Evolutionary conservation across 1,140 invertebrate species (phyloP), one percentile per base, ranked within the genome.

Genomic region (Eciton burchellii): DNA sequence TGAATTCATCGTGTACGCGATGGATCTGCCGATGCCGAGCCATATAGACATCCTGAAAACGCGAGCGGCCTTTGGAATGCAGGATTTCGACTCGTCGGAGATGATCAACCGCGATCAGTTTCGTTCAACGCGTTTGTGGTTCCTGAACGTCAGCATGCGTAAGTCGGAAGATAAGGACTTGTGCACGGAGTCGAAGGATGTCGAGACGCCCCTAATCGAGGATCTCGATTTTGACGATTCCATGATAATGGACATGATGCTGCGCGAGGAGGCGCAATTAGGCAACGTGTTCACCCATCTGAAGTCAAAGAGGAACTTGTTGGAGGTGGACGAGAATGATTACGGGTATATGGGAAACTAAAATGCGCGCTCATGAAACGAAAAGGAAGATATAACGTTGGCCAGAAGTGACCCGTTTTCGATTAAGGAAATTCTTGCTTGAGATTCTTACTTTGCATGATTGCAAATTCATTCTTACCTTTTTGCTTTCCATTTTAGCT

Each of bases 1-100:
- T 87, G 95, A 96, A 88, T 96, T 96, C 82, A 90, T 96, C 14
- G 91, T 96, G 76, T 95, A 94, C 85, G 95, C 94, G 87, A 89
- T 95, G 14, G 92, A 94, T 68, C 87, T 96, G 14, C 84, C 89
- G 24, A 94, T 93, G 85, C 95, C 95, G 9, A 94, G 86, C 0
- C 84, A 94, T 62, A 90, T 93, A 1, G 94, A 96, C 81, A 87
- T 96, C 29, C 83, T 96, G 24, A 74, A 91, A 26, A 47, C 94
- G 3, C 93, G 94, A 43, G 90, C 92, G 74, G 82, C 88, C 1
- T 95, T 95, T 63, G 88, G 91, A 21, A 91, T 91, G 19, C 86
- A 88, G 16, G 95, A 96, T 89, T 72, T 88, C 0, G 88, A 93
- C 0, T 87, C 87, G 11, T 93, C 85, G 3, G 94, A 95, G 84